Evolutionary conservation across 2,113 vertebrate genomes (phyloP).

Genomic region (Mormyrus lacerda): DNA sequence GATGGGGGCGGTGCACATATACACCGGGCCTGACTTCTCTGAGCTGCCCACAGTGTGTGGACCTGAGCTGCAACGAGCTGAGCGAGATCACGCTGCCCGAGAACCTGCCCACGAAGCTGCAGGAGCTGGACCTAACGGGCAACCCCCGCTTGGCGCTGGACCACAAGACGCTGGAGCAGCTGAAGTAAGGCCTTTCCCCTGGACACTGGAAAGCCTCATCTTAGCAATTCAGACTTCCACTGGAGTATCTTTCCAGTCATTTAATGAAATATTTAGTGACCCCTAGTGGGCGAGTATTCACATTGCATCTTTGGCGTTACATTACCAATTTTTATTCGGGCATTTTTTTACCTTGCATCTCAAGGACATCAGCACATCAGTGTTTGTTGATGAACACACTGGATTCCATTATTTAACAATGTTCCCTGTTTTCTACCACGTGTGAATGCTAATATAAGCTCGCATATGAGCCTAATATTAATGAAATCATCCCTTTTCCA

Average conservation of each 20-base stretch:
- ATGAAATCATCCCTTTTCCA: slow-evolving; percentile 12
- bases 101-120: slow-evolving; percentile 88
- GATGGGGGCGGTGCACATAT: not conserved
- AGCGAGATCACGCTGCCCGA: slow-evolving; percentile 85
- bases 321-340: not conserved
- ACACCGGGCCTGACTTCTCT: not conserved
- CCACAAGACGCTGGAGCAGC: slow-evolving; percentile 89
- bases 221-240: not conserved
- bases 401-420: not conserved
- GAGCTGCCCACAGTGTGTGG: slow-evolving; percentile 74
- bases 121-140: slow-evolving; percentile 93
- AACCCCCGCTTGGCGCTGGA: slow-evolving; percentile 86
- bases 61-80: slow-evolving; percentile 94
- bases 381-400: not conserved
- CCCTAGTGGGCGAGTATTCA: not conserved
- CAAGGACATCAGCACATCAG: not conserved
- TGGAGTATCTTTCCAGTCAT: not conserved
- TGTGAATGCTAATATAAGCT: not conserved
- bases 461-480: not conserved
- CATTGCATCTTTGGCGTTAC: not conserved
- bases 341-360: not conserved
- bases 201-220: not conserved
- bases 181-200: slow-evolving; percentile 70
- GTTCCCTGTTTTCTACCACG: not conserved
- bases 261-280: not conserved